A percentile compares a stretch with the other conserved stretches of the same genome.
Conservation (phyloP, 2,113 vertebrate genomes). For the Entelurus aequoreus region DNA sequence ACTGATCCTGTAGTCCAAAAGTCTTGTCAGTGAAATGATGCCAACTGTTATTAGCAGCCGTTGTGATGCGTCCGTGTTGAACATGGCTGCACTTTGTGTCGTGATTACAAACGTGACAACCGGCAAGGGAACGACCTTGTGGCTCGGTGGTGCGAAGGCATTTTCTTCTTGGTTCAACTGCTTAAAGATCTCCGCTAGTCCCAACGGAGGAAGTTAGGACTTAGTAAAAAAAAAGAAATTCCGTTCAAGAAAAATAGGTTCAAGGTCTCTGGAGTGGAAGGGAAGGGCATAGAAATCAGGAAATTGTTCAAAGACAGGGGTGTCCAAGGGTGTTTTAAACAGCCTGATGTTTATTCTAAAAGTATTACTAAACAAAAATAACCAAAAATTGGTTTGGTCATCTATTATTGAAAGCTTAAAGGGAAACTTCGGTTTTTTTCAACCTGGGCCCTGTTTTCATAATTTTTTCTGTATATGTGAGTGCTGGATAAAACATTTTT, state of each 20-base stretch:
- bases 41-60: slow-evolving; percentile 8
- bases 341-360: no score
- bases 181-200: slow-evolving; percentile 11
- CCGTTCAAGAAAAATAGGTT: not conserved
- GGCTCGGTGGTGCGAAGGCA: slow-evolving; percentile 53
- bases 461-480: no score
- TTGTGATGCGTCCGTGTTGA: not conserved
- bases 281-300: not conserved
- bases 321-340: no score
- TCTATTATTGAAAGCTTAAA: no score
- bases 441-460: no score
- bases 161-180: slow-evolving; percentile 33
- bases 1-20: slow-evolving; percentile 35
- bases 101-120: slow-evolving; percentile 6
- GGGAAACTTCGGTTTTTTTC: no score
- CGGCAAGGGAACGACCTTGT: slow-evolving; percentile 13
- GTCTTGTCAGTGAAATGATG: slow-evolving; percentile 9
- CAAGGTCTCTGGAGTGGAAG: slow-evolving; percentile 2
- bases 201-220: slow-evolving; percentile 14
- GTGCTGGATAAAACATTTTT: no score
- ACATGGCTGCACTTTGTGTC: slow-evolving; percentile 20
- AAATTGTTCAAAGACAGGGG: not conserved
- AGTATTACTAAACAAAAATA: no score
- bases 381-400: no score
- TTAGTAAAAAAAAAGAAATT: slow-evolving; percentile 20